Evolutionary conservation across 2,797 vertebrate species (phyloP), one percentile per base, ranked within the genome.

Genomic region (Tragelaphus oryx): DNA sequence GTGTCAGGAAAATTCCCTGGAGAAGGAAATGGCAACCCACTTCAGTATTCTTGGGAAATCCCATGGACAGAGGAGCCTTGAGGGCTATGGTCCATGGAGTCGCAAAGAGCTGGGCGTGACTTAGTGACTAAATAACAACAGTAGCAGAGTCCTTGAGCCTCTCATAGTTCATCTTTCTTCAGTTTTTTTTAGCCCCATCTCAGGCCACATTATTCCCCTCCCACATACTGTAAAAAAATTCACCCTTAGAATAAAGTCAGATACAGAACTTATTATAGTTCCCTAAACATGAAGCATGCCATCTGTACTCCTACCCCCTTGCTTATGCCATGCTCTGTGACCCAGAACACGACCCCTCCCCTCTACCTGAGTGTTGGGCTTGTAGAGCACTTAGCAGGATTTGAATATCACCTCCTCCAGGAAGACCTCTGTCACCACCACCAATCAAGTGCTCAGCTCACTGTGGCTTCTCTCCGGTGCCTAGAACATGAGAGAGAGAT

Each of bases 361-460:
- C 20, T 93, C 41, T 55, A 30, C 2, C 13, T 83, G 37, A 68
- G 46, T 74, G 9, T 3, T 62, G 65, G 41, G 3, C 54, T 16
- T 52, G 91, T 14, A 62, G 46, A 84, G 16, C 12, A 57, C 4
- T 18, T 44, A 24, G 5, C 0, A 20, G 28, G 9, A 16, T 33
- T 68, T 57, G 79, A 41, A 44, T 55, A 37, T 37, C 50, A 44
- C 30, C 62, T 90, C 13, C 13, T 54, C 28, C 6, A 10, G 18
- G 65, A 78, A 24, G 30, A 18, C 33, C 10, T 62, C 11, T 37
- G 48, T 50, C 48, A 14, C 83, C 28, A 55, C 30, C 33, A n/a
- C 20, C 4, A 9, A 0, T 33, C n/a, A 20, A 75, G 7, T 2
- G 2, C 22, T 68, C 22, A 8, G 24, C 16, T 54, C 1, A 6